A percentile compares a stretch with the other conserved stretches of the same genome.
Evolutionary conservation across 1,140 invertebrate genomes (phyloP).

Genomic region (Riptortus pedestris): DNA sequence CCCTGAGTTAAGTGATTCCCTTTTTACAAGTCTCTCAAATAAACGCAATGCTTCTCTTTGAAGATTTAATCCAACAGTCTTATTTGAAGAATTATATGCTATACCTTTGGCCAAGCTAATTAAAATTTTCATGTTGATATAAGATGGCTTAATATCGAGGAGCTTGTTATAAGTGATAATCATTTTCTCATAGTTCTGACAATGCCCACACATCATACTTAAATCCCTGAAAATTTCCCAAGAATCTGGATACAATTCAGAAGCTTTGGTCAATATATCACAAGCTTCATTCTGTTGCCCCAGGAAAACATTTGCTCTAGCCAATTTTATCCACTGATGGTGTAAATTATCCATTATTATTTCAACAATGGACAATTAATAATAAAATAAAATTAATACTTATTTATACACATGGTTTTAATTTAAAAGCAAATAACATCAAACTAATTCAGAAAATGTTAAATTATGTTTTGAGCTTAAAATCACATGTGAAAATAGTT

Average conservation of each 20-base stretch:
- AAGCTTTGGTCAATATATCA: constrained; percentile 4
- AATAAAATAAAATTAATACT: not conserved
- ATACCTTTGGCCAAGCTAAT: not conserved
- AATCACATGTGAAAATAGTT: too few species aligned
- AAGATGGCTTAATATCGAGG: not conserved
- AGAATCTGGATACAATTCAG: not conserved
- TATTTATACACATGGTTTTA: too few species aligned
- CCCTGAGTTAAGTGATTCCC: not conserved
- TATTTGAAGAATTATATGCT: not conserved
- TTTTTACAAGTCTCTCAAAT: not conserved
- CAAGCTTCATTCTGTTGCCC: constrained; percentile 10
- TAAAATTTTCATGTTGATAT: constrained; percentile 13
- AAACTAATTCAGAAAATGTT: too few species aligned
- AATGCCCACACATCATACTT: constrained; percentile 11
- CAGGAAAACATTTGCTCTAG: constrained; percentile 5
- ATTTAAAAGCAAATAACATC: too few species aligned
- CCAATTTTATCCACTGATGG: constrained; percentile 17
- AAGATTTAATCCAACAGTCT: not conserved
- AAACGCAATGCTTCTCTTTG: not conserved
- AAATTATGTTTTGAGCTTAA: too few species aligned
- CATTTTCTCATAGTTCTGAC: constrained; percentile 11
- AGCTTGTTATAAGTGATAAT: not conserved
- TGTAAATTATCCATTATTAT: too few species aligned
- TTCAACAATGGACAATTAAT: too few species aligned
- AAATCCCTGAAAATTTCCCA: constrained; percentile 23